These are phyloP conservation scores for Spodoptera frugiperda DNA, from an alignment of 1,140 invertebrate genomes.

Conservation along the genomic window DNA sequence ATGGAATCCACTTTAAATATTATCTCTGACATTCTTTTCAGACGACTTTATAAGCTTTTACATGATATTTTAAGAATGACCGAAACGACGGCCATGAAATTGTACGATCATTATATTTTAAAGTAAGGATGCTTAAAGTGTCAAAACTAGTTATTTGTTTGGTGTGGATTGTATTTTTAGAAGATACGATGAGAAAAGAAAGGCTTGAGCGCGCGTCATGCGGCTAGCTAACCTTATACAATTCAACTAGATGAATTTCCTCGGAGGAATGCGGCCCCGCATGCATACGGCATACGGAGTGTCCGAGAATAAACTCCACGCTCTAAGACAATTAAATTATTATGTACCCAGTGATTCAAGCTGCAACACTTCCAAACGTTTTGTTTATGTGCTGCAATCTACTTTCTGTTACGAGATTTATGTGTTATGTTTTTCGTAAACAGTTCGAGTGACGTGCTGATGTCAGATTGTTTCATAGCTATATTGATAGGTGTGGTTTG, in stretches of 20 bases:
- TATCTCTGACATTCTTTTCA: conserved; percentile 74
- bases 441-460: neutral
- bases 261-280: conserved; percentile 36
- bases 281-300: conserved; percentile 42
- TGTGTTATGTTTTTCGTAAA: neutral
- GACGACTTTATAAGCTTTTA: conserved; percentile 74
- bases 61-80: conserved; percentile 48
- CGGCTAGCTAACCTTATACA: conserved; percentile 37
- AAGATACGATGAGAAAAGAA: conserved; percentile 34
- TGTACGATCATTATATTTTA: conserved; percentile 14
- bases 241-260: conserved; percentile 46
- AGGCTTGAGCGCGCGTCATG: conserved; percentile 28
- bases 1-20: conserved; percentile 82
- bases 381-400: conserved; percentile 23
- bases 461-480: neutral
- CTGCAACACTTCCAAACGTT: conserved; percentile 19
- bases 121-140: neutral
- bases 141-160: conserved; percentile 8
- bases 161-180: conserved; percentile 11
- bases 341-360: conserved; percentile 39
- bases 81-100: conserved; percentile 15
- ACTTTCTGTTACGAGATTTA: conserved; percentile 9
- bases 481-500: conserved; percentile 2
- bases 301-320: conserved; percentile 41
- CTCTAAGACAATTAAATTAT: conserved; percentile 38